Conservation (phyloP, 2,113 vertebrate species). For the human (Homo sapiens) region GRCh38 chr12:129553001-129553500, state of each 20-base stretch:
- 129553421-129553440: not conserved
- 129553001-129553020: not conserved
- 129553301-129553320: not conserved
- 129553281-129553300: not conserved
- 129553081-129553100: not conserved
- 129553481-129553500: not conserved
- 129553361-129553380: not conserved
- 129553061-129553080: not conserved
- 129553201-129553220: not conserved
- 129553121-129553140: rapidly evolving
- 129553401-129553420: not conserved
- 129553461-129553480: not conserved
- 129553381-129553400: not conserved
- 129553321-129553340: not conserved
- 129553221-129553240: not conserved
- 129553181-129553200: not conserved
- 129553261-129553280: not conserved
- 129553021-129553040: rapidly evolving
- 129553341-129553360: not conserved
- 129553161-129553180: not conserved
- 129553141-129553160: not conserved
- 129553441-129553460: not conserved
- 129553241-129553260: not conserved
- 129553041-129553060: not conserved
- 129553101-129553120: not conserved